Evolutionary conservation across 2,888 invertebrate species (phyloP).

Genomic region (Strigamia crassipes): DNA sequence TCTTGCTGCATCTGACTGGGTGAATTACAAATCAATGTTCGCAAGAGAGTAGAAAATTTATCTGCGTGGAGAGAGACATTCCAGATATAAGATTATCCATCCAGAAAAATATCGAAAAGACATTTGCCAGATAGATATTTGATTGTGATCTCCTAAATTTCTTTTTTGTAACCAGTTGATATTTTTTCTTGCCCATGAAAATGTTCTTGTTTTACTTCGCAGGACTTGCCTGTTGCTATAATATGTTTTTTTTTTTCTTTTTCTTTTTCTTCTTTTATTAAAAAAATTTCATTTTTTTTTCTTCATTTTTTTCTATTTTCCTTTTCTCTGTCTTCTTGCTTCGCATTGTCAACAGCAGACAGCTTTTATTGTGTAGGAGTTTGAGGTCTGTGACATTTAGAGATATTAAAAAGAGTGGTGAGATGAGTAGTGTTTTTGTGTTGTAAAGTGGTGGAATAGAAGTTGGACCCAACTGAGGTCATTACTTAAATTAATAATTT

Average conservation of each 20-base stretch:
- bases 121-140: conserved; percentile 10
- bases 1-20: neutral
- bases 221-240: neutral
- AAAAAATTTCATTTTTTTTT: neutral
- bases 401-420: conserved; percentile 3
- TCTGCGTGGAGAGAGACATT: neutral
- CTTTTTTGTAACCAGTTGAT: neutral
- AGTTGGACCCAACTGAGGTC: neutral
- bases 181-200: neutral
- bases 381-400: conserved; percentile 10
- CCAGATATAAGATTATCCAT: neutral
- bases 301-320: neutral
- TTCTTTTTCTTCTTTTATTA: too few species aligned
- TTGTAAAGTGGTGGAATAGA: neutral
- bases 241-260: neutral
- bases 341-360: conserved; percentile 4
- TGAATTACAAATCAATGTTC: conserved; percentile 10
- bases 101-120: conserved; percentile 6
- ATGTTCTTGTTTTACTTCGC: neutral
- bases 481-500: too few species aligned
- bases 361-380: neutral
- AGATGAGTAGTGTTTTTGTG: neutral
- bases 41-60: neutral
- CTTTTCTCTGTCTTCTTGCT: neutral
- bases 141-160: neutral